phyloP scores from a whole-genome alignment of 2,797 vertebrate genomes.

The Aldrovandia affinis region DNA sequence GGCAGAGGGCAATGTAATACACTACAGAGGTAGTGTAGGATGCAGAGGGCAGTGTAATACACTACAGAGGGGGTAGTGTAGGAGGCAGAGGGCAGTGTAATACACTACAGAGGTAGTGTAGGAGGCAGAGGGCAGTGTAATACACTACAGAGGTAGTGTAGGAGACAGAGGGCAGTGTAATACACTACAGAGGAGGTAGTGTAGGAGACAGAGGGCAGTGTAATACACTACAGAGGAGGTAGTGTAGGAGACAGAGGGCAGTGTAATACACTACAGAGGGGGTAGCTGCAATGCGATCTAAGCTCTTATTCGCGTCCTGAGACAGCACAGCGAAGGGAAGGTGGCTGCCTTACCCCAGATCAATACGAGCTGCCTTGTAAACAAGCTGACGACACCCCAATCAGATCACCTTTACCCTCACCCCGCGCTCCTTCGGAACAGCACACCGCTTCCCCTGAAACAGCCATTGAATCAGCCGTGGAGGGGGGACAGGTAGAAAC shows the following conservation, averaged over 20 bases:
- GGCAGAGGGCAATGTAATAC: neutral
- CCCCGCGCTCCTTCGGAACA: conserved; percentile 10
- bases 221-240: neutral
- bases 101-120: neutral
- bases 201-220: conserved; percentile 37
- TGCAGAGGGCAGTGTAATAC: neutral
- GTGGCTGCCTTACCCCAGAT: conserved; percentile 47
- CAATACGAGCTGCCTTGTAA: conserved; percentile 53
- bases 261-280: conserved; percentile 21
- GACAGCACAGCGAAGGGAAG: conserved; percentile 46
- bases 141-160: neutral
- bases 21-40: neutral
- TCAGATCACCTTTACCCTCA: conserved; percentile 30
- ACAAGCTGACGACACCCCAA: conserved; percentile 50
- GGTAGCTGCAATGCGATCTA: conserved; percentile 50
- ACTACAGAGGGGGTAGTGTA: neutral
- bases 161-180: neutral
- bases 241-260: conserved; percentile 41
- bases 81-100: neutral
- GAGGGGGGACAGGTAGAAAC: neutral
- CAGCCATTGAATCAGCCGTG: neutral
- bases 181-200: neutral
- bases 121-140: neutral
- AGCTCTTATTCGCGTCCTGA: conserved; percentile 36
- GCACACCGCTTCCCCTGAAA: neutral